Evolutionary conservation across 2,113 vertebrate genomes (phyloP).

Genomic region (Psephotus haematonotus): DNA sequence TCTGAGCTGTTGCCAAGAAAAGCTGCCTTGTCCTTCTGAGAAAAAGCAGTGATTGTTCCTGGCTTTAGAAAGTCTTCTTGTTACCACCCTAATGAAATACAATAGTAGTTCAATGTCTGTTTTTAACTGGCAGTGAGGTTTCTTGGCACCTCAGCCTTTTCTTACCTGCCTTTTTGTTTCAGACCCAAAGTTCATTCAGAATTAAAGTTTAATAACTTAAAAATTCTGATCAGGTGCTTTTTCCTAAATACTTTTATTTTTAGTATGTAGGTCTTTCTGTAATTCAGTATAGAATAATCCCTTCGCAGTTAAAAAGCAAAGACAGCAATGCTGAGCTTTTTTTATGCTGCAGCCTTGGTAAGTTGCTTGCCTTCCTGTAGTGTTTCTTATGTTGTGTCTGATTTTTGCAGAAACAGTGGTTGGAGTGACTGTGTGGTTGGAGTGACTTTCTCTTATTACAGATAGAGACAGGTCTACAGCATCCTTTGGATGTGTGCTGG

Average conservation of each 20-base stretch:
- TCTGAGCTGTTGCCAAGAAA: neutral
- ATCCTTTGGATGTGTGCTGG: neutral
- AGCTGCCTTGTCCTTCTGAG: neutral
- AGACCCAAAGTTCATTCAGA: neutral
- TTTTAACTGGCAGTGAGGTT: neutral
- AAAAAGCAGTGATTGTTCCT: neutral
- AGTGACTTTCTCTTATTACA: neutral
- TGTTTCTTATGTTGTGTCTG: neutral
- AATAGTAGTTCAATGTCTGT: neutral
- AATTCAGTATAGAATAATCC: neutral
- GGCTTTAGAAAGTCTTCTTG: neutral
- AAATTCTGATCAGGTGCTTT: fast-evolving
- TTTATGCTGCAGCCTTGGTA: neutral
- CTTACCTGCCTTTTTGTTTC: neutral
- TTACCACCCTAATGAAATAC: neutral
- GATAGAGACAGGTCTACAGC: neutral
- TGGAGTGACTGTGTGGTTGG: neutral
- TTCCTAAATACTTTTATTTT: neutral
- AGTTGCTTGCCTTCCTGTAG: neutral
- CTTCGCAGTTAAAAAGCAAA: neutral
- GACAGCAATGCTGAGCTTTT: neutral
- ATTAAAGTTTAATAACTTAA: neutral
- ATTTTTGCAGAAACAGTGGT: neutral
- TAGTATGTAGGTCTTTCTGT: neutral
- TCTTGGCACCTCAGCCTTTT: neutral